These are phyloP conservation scores for Euclidia mi DNA, from an alignment of 2,888 invertebrate species.

Conservation along the genomic window DNA sequence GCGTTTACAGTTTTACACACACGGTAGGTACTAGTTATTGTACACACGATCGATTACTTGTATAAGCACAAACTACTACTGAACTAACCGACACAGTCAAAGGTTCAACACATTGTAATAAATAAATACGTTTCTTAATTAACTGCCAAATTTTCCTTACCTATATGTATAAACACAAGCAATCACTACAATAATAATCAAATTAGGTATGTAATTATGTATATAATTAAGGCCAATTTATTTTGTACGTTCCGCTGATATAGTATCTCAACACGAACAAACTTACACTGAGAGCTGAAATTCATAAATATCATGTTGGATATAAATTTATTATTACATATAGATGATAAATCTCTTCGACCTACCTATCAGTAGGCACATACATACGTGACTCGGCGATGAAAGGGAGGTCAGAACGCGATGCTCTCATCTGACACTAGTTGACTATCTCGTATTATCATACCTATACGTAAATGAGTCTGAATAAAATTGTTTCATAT, in stretches of 20 bases:
- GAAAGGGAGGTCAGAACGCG: constrained; percentile 67
- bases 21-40: no score
- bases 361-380: constrained; percentile 63
- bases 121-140: no score
- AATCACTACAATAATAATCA: constrained; percentile 8
- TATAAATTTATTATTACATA: constrained; percentile 21
- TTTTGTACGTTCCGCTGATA: constrained; percentile 18
- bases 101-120: no score
- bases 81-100: no score
- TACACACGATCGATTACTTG: no score
- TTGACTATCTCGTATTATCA: constrained; percentile 60
- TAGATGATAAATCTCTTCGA: constrained; percentile 65
- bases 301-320: constrained; percentile 7
- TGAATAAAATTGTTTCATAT: constrained; percentile 40
- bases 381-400: constrained; percentile 59
- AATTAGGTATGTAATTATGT: no score
- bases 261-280: constrained; percentile 16
- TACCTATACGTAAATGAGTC: constrained; percentile 51
- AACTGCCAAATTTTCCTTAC: no score
- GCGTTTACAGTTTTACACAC: no score
- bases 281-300: constrained; percentile 4
- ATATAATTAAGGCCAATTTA: constrained; percentile 11
- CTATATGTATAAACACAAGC: no score
- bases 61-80: no score
- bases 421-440: constrained; percentile 57